These are phyloP conservation scores for Drosophila fungiperda DNA, from an alignment of 2,888 invertebrate species.

Conservation along the genomic window DNA sequence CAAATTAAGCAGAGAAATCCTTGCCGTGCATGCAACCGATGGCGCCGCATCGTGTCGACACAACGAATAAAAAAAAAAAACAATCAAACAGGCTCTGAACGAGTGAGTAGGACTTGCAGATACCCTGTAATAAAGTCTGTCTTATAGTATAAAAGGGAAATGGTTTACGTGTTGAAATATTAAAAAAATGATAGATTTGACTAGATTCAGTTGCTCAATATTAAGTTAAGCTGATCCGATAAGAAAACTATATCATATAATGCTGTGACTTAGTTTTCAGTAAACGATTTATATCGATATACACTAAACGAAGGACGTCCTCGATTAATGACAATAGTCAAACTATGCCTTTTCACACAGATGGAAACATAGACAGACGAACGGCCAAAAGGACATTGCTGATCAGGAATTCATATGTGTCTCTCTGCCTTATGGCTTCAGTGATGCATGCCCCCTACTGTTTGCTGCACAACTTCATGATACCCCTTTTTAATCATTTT, in stretches of 20 bases:
- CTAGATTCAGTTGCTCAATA: background rate
- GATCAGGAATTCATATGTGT: background rate
- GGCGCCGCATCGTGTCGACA: constrained; percentile 64
- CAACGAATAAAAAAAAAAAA: constrained; percentile 1
- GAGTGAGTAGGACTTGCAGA: background rate
- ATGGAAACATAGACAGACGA: too few relatives aligned
- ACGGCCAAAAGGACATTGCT: too few relatives aligned
- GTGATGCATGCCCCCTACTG: background rate
- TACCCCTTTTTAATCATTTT: constrained; percentile 3
- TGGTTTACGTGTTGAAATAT: background rate
- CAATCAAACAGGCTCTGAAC: background rate
- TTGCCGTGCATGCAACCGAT: constrained; percentile 75
- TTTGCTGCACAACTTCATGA: background rate
- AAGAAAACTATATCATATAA: background rate
- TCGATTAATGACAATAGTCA: background rate
- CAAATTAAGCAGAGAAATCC: constrained; percentile 80
- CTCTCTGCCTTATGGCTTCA: background rate
- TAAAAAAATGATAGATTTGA: background rate
- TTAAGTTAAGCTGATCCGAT: background rate
- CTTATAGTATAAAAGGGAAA: background rate
- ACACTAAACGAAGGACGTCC: background rate
- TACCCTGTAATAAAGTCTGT: background rate
- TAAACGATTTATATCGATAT: background rate
- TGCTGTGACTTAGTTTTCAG: background rate
- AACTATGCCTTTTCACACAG: too few relatives aligned